Base-by-base conservation (phyloP, 2,888 invertebrate species). In the Halictus quadricinctus region DNA sequence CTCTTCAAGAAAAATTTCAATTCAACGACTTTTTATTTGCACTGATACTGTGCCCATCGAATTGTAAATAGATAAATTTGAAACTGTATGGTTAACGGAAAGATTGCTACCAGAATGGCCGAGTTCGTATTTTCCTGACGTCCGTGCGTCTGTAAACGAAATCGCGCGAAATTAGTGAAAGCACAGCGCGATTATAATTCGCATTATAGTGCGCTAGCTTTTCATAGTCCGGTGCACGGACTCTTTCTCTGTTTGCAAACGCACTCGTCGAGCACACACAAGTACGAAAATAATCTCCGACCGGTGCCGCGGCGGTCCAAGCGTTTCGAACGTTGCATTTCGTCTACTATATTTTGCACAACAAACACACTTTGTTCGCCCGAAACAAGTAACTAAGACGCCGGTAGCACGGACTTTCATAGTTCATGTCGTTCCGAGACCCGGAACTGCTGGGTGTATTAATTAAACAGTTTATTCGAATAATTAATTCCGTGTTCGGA, bases 171-270 rank as follows among this genome's bases (percentile, higher is more conserved):
- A 25, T 13, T 13, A 25, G 25, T 12, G 25, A 6, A 60, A 13
- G 15, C 60, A n/a, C 60, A 1, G 7, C 2, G 25, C 25, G 25
- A 15, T 60, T 15, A 60, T 60, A 60, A 60, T 60, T 60, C 25
- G n/a, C 15, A 25, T 60, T 60, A 60, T 60, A 25, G 25, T 54
- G 21, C 25, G 25, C 60, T 60, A 60, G 25, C 25, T 60, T 29
- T 60, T 13, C 60, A 60, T 60, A 60, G 60, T 29, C 25, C 25
- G 25, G 13, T 13, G 1, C 25, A 7, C 12, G 60, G 25, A 60
- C 60, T 60, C 60, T 60, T 60, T 60, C 60, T 60, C 60, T 29
- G 60, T 60, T 60, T 60, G 60, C 60, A 5, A 60, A 60, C 7
- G 60, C n/a, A 7, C 60, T 29, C 60, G 25, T 15, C 1, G 13